Base-by-base conservation (phyloP, 2,888 invertebrate genomes). In the Hydriomena furcata region DNA sequence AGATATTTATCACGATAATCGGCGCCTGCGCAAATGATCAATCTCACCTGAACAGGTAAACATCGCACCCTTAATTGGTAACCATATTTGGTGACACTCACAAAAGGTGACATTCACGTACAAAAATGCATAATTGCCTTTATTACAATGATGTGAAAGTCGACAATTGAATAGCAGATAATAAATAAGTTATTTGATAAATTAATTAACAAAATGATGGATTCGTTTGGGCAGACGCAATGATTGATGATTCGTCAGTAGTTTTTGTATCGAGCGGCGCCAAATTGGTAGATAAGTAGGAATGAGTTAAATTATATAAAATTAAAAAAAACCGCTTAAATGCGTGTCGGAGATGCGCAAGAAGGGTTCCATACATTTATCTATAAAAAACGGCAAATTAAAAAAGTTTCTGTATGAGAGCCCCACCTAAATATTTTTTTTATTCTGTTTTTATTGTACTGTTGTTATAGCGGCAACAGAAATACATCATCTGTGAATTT, bases 171-270 rank as follows among this genome's bases (percentile, higher is more conserved):
- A 5, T 50, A 38, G 10, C 31, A 11, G 31, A 45, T 35, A 10
- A 45, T 54, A 17, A 23, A 37, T 38, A 52, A 53, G 20, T 45
- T 24, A 56, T 52, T 60, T 61, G 70, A 73, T 66, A 70, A 72
- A 78, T 80, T 81, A 79, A 81, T 79, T 77, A 74, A 72, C 59
- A 52, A 71, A 66, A 76, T 78, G 76, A 79, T 76, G 68, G 75
- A 79, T 75, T 66, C 61, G 68, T 62, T 65, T 58, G 60, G 44
- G 63, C 51, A 58, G 63, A 66, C 66, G 57, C 38, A 57, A 68
- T 84, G 84, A 85, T 82, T 79, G 82, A 84, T 84, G 74, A 70
- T 74, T 73, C 74, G 77, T 82, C 83, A 81, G 82, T 78, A 73
- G 68, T 68, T 68, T 69, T 64, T 63, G 69, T 66, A 60, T 62